These are phyloP conservation scores for Pelagia noctiluca DNA, from an alignment of 30 jellyfish, hydroid and myxozoan species.

Conservation along the genomic window DNA sequence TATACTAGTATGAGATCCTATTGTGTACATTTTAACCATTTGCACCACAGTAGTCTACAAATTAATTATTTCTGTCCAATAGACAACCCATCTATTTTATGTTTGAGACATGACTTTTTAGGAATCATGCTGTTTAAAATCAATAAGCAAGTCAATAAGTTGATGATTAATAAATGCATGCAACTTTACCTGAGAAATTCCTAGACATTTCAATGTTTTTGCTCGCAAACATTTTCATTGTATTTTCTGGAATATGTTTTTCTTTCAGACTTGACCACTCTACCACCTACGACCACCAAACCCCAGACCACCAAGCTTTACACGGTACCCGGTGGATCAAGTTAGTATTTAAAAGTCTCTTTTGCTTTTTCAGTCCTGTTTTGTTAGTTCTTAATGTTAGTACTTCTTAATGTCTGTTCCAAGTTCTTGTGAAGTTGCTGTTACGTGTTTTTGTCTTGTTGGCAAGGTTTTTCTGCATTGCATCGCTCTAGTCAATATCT, in stretches of 20 bases:
- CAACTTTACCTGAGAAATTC: background rate
- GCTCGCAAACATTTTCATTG: background rate
- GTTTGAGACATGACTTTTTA: background rate
- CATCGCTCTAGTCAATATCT: too few relatives aligned
- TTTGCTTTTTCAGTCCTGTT: background rate
- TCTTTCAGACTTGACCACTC: constrained; percentile 76
- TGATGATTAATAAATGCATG: background rate
- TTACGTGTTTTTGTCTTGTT: too few relatives aligned
- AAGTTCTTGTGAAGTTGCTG: too few relatives aligned
- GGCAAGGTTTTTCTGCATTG: too few relatives aligned
- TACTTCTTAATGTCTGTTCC: too few relatives aligned
- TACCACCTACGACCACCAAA: constrained; percentile 80
- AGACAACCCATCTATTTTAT: background rate
- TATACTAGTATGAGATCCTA: too few relatives aligned
- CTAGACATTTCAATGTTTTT: background rate
- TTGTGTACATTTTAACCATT: too few relatives aligned
- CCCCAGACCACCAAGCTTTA: constrained; percentile 61
- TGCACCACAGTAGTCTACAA: too few relatives aligned
- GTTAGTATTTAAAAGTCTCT: constrained; percentile 16
- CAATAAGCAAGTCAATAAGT: background rate
- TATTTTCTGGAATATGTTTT: background rate
- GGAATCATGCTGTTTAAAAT: background rate
- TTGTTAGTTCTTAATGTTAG: background rate
- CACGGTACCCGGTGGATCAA: constrained; percentile 87
- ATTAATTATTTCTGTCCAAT: too few relatives aligned